phyloP scores from a whole-genome alignment of 1,140 invertebrate species.

The Heliconius nattereri region DNA sequence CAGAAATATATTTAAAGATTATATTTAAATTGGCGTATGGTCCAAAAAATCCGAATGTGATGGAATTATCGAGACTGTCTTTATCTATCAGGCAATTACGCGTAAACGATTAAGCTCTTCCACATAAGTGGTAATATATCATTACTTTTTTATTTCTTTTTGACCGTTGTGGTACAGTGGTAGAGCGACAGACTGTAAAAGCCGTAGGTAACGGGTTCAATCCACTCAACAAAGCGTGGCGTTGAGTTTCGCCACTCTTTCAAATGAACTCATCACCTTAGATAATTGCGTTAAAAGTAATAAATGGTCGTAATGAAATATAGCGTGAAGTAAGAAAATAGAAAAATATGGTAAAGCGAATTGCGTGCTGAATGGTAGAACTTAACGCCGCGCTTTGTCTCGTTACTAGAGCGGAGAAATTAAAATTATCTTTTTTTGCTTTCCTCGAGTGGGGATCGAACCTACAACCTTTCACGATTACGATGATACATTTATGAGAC shows the following conservation, averaged over 20 bases:
- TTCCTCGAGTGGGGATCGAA: background rate
- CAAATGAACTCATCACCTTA: too few species aligned
- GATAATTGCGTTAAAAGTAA: too few species aligned
- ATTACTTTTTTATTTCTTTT: slow-evolving; percentile 15
- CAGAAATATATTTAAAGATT: slow-evolving; percentile 18
- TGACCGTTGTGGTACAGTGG: too few species aligned
- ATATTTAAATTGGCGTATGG: slow-evolving; percentile 32
- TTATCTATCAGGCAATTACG: slow-evolving; percentile 39
- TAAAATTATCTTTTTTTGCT: background rate
- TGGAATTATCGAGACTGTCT: slow-evolving; percentile 35
- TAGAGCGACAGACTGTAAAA: too few species aligned
- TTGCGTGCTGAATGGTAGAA: background rate
- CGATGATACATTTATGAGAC: background rate
- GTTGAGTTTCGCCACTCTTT: too few species aligned
- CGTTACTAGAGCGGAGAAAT: background rate
- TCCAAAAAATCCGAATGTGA: slow-evolving; percentile 31
- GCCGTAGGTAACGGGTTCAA: too few species aligned
- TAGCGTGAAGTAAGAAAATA: background rate
- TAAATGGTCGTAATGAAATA: too few species aligned
- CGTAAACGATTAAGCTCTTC: slow-evolving; percentile 38
- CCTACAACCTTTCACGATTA: background rate
- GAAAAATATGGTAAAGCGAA: background rate
- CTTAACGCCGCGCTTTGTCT: background rate
- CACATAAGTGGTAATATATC: slow-evolving; percentile 32
- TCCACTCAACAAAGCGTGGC: too few species aligned